A percentile compares a stretch with the other conserved stretches of the same genome.
Conservation (phyloP, 2,797 vertebrate species). For the Cuniculus paca region DNA sequence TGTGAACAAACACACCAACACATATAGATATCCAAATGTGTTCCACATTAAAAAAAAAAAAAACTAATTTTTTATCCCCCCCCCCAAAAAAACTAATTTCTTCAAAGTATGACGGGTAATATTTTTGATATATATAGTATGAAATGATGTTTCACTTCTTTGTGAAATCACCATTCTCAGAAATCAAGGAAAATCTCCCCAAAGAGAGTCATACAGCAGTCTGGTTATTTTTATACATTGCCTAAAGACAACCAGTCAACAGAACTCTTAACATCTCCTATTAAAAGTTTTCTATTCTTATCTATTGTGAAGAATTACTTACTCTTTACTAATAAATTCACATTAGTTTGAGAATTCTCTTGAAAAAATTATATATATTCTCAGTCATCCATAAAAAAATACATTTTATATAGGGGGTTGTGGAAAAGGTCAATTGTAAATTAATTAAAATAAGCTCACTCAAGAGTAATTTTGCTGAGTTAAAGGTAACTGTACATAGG, state of each 20-base stretch:
- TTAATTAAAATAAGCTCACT: slow-evolving; percentile 9
- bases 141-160: not conserved
- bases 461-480: not conserved
- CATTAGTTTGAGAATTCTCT: not conserved
- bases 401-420: not conserved
- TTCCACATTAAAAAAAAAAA: too few relatives aligned
- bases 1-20: not conserved
- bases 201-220: slow-evolving; percentile 12
- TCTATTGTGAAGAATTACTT: not conserved
- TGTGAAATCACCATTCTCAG: not conserved
- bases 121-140: not conserved
- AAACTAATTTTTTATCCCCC: too few relatives aligned
- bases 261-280: not conserved
- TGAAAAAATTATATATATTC: slow-evolving; percentile 30
- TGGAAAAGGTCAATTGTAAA: not conserved
- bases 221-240: not conserved
- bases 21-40: not conserved
- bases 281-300: not conserved
- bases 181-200: not conserved
- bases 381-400: not conserved
- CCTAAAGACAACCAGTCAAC: not conserved
- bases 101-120: not conserved
- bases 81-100: too few relatives aligned
- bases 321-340: not conserved
- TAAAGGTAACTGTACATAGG: not conserved